phyloP scores from a whole-genome alignment of 2,797 vertebrate species.

The Florisuga fusca region DNA sequence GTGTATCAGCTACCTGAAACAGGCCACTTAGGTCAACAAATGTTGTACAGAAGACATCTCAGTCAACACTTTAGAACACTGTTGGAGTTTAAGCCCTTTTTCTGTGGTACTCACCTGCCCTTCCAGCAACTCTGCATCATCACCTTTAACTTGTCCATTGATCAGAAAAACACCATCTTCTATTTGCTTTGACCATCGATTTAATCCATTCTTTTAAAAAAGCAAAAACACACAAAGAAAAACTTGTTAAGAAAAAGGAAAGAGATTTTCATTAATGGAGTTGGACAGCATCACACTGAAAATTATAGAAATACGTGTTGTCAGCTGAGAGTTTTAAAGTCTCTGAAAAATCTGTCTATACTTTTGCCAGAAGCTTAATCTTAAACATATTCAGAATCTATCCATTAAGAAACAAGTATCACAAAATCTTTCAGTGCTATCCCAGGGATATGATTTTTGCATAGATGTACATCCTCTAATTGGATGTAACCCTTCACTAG shows the following conservation, averaged over 20 bases:
- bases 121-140: constrained; percentile 84
- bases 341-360: background rate
- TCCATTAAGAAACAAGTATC: background rate
- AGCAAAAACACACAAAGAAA: background rate
- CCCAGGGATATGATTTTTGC: background rate
- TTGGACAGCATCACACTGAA: background rate
- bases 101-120: constrained; percentile 77
- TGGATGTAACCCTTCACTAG: background rate
- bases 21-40: background rate
- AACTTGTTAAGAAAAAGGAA: background rate
- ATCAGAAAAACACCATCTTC: constrained; percentile 87
- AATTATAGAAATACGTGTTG: background rate
- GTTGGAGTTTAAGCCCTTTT: background rate
- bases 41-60: background rate
- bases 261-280: background rate
- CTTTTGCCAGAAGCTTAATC: background rate
- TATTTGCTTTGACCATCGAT: constrained; percentile 88
- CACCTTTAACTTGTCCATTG: constrained; percentile 85
- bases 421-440: background rate
- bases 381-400: background rate
- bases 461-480: background rate
- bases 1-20: background rate
- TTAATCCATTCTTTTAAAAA: constrained; percentile 86
- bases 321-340: background rate
- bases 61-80: background rate